Conservation (phyloP, 2,797 vertebrate genomes). For the Rhinoraja longicauda region DNA sequence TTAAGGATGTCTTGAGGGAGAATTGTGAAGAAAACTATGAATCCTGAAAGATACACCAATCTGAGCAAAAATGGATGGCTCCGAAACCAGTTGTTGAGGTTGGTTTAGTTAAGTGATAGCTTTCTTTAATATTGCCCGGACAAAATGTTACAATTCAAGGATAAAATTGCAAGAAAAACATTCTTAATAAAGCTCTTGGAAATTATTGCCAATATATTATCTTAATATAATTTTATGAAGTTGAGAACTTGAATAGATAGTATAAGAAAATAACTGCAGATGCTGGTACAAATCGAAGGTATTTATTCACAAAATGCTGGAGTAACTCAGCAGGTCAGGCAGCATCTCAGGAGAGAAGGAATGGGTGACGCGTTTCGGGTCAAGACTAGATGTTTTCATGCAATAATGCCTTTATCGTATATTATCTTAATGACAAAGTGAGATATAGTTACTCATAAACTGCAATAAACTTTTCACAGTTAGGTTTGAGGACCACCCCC, state of each 20-base stretch:
- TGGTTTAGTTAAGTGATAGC: neutral
- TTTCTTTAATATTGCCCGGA: neutral
- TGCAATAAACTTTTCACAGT: neutral
- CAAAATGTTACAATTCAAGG: neutral
- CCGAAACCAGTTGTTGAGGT: neutral
- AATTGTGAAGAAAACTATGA: neutral
- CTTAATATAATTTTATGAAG: neutral
- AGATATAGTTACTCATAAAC: neutral
- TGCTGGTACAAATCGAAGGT: too few species aligned
- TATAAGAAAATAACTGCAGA: too few species aligned
- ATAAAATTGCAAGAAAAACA: neutral
- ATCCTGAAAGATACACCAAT: neutral
- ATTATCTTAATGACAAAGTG: neutral
- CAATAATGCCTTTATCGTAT: too few species aligned
- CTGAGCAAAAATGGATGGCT: neutral
- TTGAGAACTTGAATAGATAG: slow-evolving; percentile 26
- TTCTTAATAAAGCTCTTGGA: neutral
- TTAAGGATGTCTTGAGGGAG: neutral
- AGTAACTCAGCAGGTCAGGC: too few species aligned
- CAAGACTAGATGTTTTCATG: too few species aligned
- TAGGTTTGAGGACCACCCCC: neutral
- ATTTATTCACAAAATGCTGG: too few species aligned
- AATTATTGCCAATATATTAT: slow-evolving; percentile 4
- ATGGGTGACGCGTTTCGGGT: too few species aligned
- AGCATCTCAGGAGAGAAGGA: too few species aligned